Evolutionary conservation across 2,113 vertebrate genomes (phyloP).

Genomic region (Regulus satrapa): DNA sequence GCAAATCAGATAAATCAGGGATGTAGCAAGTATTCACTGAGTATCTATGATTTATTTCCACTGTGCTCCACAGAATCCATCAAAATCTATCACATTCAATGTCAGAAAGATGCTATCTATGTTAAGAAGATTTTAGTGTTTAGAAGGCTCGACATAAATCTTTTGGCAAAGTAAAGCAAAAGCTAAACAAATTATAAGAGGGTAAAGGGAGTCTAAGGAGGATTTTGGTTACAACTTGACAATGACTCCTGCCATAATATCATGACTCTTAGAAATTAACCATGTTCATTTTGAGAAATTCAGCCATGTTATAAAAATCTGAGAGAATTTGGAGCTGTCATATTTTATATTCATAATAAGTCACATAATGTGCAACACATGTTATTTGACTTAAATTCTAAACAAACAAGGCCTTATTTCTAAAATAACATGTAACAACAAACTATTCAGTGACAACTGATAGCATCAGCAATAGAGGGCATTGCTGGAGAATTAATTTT

Average conservation of each 20-base stretch:
- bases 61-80: not conserved
- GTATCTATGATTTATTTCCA: not conserved
- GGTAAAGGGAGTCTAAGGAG: not conserved
- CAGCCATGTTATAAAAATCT: not conserved
- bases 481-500: not conserved
- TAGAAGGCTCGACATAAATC: not conserved
- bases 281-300: not conserved
- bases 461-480: not conserved
- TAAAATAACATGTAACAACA: not conserved
- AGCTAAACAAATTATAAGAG: not conserved
- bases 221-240: not conserved
- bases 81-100: slow-evolving; percentile 4
- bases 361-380: not conserved
- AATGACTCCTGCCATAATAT: not conserved
- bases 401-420: not conserved
- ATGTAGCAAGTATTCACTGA: not conserved
- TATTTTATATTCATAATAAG: not conserved
- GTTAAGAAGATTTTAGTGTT: slow-evolving; percentile 20
- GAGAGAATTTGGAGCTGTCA: not conserved
- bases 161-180: slow-evolving; percentile 18
- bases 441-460: not conserved
- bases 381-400: not conserved
- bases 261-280: not conserved
- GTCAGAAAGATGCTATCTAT: not conserved
- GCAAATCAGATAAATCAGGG: not conserved